phyloP scores from a whole-genome alignment of 2,113 vertebrate species.

The Chamaetylas fuelleborni region DNA sequence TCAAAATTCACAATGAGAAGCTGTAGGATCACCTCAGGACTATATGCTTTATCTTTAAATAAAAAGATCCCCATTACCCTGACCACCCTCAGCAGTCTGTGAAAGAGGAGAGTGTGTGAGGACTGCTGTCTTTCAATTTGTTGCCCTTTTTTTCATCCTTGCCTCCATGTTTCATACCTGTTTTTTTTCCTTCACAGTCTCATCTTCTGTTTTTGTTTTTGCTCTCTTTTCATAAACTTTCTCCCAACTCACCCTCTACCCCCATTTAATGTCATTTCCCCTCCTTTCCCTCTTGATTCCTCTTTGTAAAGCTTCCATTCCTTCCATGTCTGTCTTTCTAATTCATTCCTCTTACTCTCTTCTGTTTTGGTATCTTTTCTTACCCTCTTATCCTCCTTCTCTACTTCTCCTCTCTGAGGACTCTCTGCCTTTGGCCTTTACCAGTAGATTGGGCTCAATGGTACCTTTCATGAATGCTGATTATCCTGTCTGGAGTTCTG shows the following conservation, averaged over 20 bases:
- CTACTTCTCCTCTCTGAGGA: not conserved
- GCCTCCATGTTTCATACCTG: not conserved
- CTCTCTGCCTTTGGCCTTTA: constrained; percentile 30
- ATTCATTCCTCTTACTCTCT: not conserved
- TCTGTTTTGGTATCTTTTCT: not conserved
- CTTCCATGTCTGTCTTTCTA: not conserved
- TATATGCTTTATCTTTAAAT: not conserved
- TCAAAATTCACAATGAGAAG: not conserved
- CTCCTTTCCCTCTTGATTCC: not conserved
- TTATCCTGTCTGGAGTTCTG: not conserved
- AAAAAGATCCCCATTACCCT: not conserved
- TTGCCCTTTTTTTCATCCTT: not conserved
- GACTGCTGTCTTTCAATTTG: not conserved
- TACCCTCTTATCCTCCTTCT: not conserved
- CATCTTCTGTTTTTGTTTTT: not conserved
- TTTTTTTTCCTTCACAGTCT: not conserved
- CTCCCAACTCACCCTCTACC: not conserved
- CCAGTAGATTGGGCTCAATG: not conserved
- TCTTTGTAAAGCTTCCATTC: not conserved
- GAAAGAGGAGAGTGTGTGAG: not conserved
- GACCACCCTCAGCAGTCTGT: not conserved
- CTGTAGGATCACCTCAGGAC: not conserved
- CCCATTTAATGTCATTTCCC: not conserved
- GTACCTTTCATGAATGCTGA: constrained; percentile 35
- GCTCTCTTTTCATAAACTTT: not conserved